Conservation (phyloP, 2,888 invertebrate genomes). For the Microctonus aethiopoides region DNA sequence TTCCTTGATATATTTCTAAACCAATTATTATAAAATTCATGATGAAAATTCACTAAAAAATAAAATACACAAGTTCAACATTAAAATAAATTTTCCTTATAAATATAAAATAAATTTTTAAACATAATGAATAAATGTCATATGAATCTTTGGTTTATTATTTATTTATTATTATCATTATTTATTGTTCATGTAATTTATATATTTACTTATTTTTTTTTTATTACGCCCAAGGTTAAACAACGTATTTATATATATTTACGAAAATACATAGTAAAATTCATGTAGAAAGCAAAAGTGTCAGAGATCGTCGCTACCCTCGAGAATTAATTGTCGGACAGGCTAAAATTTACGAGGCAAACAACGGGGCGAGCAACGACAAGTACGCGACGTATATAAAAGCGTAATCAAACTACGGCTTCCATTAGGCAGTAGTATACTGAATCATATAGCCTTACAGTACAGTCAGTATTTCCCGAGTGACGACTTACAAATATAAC, state of each 20-base stretch:
- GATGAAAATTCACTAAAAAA: no score
- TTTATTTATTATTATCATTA: no score
- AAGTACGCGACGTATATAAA: slow-evolving; percentile 30
- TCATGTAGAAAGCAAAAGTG: slow-evolving; percentile 29
- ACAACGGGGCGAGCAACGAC: slow-evolving; percentile 35
- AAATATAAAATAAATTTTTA: no score
- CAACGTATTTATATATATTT: background rate
- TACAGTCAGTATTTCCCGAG: background rate
- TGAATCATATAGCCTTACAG: slow-evolving; percentile 1
- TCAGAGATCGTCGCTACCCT: slow-evolving; percentile 34
- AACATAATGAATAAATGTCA: no score
- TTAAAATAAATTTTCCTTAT: no score
- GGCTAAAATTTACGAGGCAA: slow-evolving; percentile 42
- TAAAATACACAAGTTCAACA: no score
- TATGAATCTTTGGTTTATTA: no score
- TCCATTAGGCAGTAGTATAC: slow-evolving; percentile 30
- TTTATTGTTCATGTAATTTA: no score
- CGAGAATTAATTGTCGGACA: slow-evolving; percentile 42
- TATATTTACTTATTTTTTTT: background rate
- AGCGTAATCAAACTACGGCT: slow-evolving; percentile 35
- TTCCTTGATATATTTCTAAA: no score
- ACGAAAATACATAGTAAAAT: background rate
- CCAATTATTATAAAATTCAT: no score
- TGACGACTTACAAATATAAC: no score
- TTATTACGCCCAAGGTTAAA: no score